Evolutionary conservation across 2,797 vertebrate species (phyloP).

Genomic region (Chelon labrosus): DNA sequence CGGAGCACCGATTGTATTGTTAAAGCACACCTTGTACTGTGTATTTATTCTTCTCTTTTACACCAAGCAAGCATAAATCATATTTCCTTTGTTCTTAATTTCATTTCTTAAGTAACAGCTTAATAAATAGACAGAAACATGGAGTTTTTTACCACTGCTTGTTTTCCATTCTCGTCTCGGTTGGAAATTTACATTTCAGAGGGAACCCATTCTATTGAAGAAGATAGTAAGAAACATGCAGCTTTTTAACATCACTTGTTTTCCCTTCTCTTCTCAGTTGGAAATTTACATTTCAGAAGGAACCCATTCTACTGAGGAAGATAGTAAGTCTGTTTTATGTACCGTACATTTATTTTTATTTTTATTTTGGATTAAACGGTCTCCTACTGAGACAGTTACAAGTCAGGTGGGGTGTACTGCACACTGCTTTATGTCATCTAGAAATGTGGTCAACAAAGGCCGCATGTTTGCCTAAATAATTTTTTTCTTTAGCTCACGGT

Average conservation of each 20-base stretch:
- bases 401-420: rapidly evolving
- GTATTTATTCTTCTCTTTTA: background rate
- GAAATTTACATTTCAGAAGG: conserved; percentile 98
- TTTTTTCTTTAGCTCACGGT: too few species aligned
- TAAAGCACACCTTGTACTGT: too few species aligned
- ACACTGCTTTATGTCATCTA: background rate
- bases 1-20: too few species aligned
- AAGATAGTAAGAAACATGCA: conserved; percentile 91
- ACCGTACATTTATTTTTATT: background rate
- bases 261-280: conserved; percentile 85
- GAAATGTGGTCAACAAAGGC: background rate
- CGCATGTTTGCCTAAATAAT: too few species aligned
- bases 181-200: conserved; percentile 98
- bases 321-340: conserved; percentile 88
- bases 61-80: background rate
- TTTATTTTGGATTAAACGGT: background rate
- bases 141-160: background rate
- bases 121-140: background rate
- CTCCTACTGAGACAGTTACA: background rate
- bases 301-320: conserved; percentile 96
- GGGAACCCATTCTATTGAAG: conserved; percentile 95
- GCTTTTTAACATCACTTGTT: background rate
- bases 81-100: background rate
- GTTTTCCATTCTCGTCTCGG: conserved; percentile 80
- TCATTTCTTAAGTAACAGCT: background rate